Conservation (phyloP, 2,113 vertebrate genomes). For the Myodes glareolus region DNA sequence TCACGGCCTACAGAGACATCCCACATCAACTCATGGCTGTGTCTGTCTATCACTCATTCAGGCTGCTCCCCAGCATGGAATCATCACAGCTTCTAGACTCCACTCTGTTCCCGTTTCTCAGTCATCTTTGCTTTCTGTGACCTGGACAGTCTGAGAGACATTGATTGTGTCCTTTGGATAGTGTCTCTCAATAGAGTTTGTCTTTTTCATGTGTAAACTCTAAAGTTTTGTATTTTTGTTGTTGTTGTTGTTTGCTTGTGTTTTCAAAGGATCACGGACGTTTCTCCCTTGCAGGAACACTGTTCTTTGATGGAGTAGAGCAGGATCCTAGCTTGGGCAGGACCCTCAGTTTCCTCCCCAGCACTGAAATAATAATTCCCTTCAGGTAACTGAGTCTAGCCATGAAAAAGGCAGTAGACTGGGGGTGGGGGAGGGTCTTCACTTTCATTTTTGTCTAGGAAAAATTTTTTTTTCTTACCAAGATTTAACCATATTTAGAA, state of each 20-base stretch:
- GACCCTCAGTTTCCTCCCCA: background rate
- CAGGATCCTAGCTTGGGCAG: background rate
- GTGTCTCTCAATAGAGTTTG: background rate
- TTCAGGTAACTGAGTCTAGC: background rate
- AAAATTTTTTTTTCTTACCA: background rate
- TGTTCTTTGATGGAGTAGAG: background rate
- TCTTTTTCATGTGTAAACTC: background rate
- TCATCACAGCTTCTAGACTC: too few species aligned
- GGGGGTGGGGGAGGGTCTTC: background rate
- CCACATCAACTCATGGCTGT: background rate
- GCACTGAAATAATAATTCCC: background rate
- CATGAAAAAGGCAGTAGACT: background rate
- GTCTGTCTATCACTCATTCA: background rate
- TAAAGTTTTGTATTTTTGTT: background rate
- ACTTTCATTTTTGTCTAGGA: background rate
- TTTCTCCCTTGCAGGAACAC: accelerated
- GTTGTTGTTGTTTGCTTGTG: background rate
- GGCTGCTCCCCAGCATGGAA: background rate
- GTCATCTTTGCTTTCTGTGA: background rate
- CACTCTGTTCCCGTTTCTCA: background rate
- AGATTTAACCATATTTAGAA: background rate
- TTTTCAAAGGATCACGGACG: background rate
- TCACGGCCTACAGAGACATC: too few species aligned
- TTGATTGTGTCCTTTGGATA: background rate
- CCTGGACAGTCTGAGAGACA: background rate